phyloP scores from a whole-genome alignment of 2,888 invertebrate species.

The Carpatolechia fugitivella region DNA sequence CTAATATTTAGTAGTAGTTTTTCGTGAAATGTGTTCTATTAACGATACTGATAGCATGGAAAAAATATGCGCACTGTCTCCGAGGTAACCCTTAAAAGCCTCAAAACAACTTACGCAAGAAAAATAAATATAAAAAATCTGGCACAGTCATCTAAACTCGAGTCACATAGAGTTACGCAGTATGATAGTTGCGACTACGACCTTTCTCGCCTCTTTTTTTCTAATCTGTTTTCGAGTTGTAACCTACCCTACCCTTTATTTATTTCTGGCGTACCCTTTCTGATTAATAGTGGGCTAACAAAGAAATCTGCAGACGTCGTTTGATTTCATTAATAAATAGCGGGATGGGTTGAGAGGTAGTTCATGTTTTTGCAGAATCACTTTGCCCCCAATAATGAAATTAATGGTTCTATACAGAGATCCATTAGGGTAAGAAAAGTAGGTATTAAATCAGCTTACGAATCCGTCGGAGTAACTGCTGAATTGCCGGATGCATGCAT shows the following conservation, averaged over 20 bases:
- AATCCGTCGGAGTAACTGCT: slow-evolving; percentile 28
- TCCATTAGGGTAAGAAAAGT: slow-evolving; percentile 46
- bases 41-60: no score
- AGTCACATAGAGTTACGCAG: no score
- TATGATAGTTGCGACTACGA: no score
- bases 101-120: no score
- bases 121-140: no score
- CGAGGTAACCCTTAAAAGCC: no score
- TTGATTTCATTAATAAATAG: slow-evolving; percentile 52
- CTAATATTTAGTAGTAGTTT: no score
- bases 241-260: not conserved
- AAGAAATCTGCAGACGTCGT: slow-evolving; percentile 41
- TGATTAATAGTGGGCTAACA: slow-evolving; percentile 25
- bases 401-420: slow-evolving; percentile 55
- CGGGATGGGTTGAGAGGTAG: slow-evolving; percentile 44
- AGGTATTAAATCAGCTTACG: slow-evolving; percentile 17
- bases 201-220: no score
- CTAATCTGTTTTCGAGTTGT: not conserved
- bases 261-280: slow-evolving; percentile 11
- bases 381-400: slow-evolving; percentile 58
- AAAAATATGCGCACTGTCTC: no score
- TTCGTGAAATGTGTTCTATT: no score
- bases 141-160: no score
- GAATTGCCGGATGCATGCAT: slow-evolving; percentile 13
- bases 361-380: slow-evolving; percentile 46